Base-by-base conservation (phyloP, 2,888 invertebrate species). In the Ormyrus nitidulus region DNA sequence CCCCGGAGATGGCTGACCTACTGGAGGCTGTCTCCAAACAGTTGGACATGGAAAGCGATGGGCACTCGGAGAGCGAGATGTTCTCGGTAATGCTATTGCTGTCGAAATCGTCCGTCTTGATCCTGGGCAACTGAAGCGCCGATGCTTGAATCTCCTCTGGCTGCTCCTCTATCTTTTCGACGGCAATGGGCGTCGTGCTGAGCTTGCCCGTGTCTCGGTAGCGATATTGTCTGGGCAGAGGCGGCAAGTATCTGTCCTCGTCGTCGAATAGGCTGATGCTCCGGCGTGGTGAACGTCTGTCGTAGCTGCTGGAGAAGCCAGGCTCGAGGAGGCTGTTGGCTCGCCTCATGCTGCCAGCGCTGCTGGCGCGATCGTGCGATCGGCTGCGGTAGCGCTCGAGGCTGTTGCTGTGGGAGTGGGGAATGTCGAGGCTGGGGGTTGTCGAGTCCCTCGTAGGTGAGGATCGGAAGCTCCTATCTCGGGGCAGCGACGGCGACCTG, bases 241-340 rank as follows among this genome's bases (percentile, higher is more conserved):
- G 86, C 19, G 86, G 84, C 7, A 85, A 72, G 11, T 83, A 79
- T 6, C 80, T 77, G 58, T 86, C 87, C 19, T 87, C 85, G 73
- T 89, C 88, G 58, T 89, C 89, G 82, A 89, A 88, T 4, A 89
- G 83, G 51, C 88, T 87, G 54, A 89, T 87, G 78, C 88, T 88
- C 10, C 89, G 82, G 6, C 88, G 82, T 0, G 87, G 83, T 6
- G 86, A 86, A 5, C 83, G 81, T 0, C 84, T 79, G 7, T 87
- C 87, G 48, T 65, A 65, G 49, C 81, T 84, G 5, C 59, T 82
- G 49, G 34, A 34, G 34, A 34, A 34, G 83, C 83, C 54, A 0
- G 85, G 82, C 65, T 88, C 89, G 19, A 89, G 59, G 0, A 89
- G 76, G 68, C 89, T 89, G 80, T 86, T 87, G 3, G 86, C 82